Evolutionary conservation across 2,888 invertebrate genomes (phyloP).

Genomic region (Pterostichus niger): DNA sequence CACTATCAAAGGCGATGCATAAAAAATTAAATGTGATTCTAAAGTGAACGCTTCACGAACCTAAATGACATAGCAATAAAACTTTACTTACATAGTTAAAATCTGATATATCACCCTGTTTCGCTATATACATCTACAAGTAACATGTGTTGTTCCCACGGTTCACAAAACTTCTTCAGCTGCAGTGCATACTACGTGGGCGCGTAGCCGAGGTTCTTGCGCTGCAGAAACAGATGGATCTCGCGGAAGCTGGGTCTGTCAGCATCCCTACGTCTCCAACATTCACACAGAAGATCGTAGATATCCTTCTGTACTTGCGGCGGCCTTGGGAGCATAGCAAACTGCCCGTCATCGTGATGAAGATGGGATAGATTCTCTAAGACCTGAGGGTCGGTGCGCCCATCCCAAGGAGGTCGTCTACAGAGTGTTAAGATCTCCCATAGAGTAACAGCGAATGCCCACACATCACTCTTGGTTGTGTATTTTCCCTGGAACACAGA

Average conservation of each 20-base stretch:
- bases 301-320: slow-evolving; percentile 88
- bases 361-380: slow-evolving; percentile 89
- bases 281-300: slow-evolving; percentile 91
- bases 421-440: slow-evolving; percentile 92
- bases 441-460: slow-evolving; percentile 93
- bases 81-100: slow-evolving; percentile 61
- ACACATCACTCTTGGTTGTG: slow-evolving; percentile 94
- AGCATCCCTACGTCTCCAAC: slow-evolving; percentile 88
- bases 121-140: slow-evolving; percentile 65
- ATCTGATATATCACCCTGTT: slow-evolving; percentile 66
- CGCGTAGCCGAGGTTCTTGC: slow-evolving; percentile 83
- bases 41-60: slow-evolving; percentile 54
- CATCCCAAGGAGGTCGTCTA: slow-evolving; percentile 87
- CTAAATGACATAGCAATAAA: slow-evolving; percentile 57
- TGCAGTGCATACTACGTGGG: slow-evolving; percentile 78
- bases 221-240: slow-evolving; percentile 89
- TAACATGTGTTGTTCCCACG: slow-evolving; percentile 64
- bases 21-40: slow-evolving; percentile 66
- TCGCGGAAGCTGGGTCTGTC: slow-evolving; percentile 90
- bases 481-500: slow-evolving; percentile 89
- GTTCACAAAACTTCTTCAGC: slow-evolving; percentile 66
- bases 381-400: slow-evolving; percentile 87
- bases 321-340: slow-evolving; percentile 83
- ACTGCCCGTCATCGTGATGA: slow-evolving; percentile 82
- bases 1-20: slow-evolving; percentile 68